These are phyloP conservation scores for Amphipyra berbera DNA, from an alignment of 2,888 invertebrate species.

Conservation along the genomic window DNA sequence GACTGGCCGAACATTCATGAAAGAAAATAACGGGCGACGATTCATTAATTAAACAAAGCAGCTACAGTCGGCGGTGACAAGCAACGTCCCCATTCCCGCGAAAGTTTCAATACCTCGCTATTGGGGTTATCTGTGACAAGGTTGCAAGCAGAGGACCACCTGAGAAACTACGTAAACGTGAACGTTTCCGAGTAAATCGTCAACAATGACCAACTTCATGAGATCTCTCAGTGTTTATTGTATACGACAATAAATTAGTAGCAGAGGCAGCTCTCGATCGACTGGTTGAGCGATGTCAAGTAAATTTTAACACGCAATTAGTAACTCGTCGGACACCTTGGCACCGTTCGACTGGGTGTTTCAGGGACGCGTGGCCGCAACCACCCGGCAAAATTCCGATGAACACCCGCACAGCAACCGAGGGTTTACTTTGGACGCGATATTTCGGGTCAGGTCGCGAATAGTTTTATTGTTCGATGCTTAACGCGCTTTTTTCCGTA, in stretches of 20 bases:
- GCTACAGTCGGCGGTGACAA: slow-evolving; percentile 66
- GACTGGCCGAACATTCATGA: slow-evolving; percentile 56
- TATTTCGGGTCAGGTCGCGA: slow-evolving; percentile 67
- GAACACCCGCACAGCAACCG: slow-evolving; percentile 59
- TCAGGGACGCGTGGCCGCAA: slow-evolving; percentile 72
- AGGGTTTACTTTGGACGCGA: slow-evolving; percentile 58
- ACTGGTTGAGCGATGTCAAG: slow-evolving; percentile 84
- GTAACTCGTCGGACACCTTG: slow-evolving; percentile 83
- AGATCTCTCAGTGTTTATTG: slow-evolving; percentile 67
- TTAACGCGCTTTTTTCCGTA: slow-evolving; percentile 75
- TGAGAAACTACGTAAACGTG: slow-evolving; percentile 80
- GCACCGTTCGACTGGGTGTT: slow-evolving; percentile 78
- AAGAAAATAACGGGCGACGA: slow-evolving; percentile 63
- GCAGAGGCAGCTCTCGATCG: slow-evolving; percentile 67
- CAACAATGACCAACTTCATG: slow-evolving; percentile 62
- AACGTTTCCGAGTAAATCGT: slow-evolving; percentile 80
- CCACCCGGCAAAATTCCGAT: slow-evolving; percentile 59
- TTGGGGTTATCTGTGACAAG: slow-evolving; percentile 86
- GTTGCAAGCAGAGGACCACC: slow-evolving; percentile 81
- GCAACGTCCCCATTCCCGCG: slow-evolving; percentile 80
- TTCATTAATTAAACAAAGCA: slow-evolving; percentile 79
- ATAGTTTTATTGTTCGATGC: slow-evolving; percentile 74
- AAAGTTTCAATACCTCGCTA: slow-evolving; percentile 79
- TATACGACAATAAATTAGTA: slow-evolving; percentile 54
- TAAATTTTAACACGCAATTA: slow-evolving; percentile 89